Base-by-base conservation (phyloP, 2,113 vertebrate species). In the Nannobrachium achirus region DNA sequence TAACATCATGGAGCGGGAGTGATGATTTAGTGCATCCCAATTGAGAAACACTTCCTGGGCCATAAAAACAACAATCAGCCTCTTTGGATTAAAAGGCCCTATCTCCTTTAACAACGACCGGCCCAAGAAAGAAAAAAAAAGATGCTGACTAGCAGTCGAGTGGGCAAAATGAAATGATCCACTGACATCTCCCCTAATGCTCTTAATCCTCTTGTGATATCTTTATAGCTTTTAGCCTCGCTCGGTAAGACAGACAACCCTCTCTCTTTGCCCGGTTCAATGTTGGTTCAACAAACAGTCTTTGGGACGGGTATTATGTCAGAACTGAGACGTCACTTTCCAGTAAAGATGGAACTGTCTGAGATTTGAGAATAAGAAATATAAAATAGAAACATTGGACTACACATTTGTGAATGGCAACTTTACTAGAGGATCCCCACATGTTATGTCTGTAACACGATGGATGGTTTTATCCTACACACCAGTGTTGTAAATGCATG, bases 1-100 rank as follows among this genome's bases (percentile, higher is more conserved):
- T 3, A 77, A 63, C 70, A 69, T 63, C 69, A 65, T 40, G 53
- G 66, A 84, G 70, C 20, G 15, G 42, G 20, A 73, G 15, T 5
- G 1, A 63, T 87, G 86, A 91, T 89, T 89, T 89, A 88, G 69
- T 79, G 73, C 74, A 42, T 63, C 67, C 75, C 75, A 70, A 88
- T 84, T 16, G n/a, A 81, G 83, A 84, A 85, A 83, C 80, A 88
- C 88, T 89, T 90, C 82, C 70, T 9, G 81, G 63, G 76, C 76
- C 78, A 65, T 91, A 89, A 90, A 91, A 87, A 80, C 82, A 85
- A 87, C 84, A 85, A 89, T 88, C 84, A 84, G 75, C 77, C 83
- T 85, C 82, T 82, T 86, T 75, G 71, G 79, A 87, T 88, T 87
- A 89, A 86, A 88, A 78, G 79, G 77, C 81, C 75, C 75, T 72